These are phyloP conservation scores for Gymnothorax reevesii DNA, from an alignment of 2,797 vertebrate species.

Conservation along the genomic window DNA sequence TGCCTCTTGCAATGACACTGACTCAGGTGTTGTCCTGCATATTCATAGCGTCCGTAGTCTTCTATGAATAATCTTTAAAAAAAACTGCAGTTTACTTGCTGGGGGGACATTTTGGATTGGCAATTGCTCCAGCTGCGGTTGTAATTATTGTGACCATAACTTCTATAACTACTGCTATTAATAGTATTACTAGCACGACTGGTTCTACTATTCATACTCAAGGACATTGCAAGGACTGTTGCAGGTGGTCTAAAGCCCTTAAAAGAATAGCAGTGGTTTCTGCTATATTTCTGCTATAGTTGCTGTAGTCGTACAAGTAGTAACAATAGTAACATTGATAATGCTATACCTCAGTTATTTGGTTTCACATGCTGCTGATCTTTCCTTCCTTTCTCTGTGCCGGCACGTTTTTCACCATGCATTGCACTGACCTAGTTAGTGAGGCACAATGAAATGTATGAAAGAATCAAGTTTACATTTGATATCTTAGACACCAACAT, in stretches of 20 bases:
- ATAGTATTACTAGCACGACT: no score
- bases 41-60: background rate
- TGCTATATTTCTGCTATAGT: no score
- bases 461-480: background rate
- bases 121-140: background rate
- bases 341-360: background rate
- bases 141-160: no score
- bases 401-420: background rate
- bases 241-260: no score
- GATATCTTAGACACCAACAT: background rate
- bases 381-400: background rate
- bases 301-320: no score
- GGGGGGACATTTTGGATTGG: background rate
- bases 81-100: background rate
- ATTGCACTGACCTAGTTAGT: background rate
- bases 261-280: background rate
- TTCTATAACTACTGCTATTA: no score
- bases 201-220: no score
- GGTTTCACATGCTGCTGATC: background rate
- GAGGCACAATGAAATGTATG: background rate
- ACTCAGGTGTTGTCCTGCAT: background rate
- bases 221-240: no score
- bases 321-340: background rate
- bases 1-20: background rate
- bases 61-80: background rate